A percentile compares a stretch with the other conserved stretches of the same genome.
Conservation (phyloP, 2,888 invertebrate genomes). For the Eupeodes latifasciatus region DNA sequence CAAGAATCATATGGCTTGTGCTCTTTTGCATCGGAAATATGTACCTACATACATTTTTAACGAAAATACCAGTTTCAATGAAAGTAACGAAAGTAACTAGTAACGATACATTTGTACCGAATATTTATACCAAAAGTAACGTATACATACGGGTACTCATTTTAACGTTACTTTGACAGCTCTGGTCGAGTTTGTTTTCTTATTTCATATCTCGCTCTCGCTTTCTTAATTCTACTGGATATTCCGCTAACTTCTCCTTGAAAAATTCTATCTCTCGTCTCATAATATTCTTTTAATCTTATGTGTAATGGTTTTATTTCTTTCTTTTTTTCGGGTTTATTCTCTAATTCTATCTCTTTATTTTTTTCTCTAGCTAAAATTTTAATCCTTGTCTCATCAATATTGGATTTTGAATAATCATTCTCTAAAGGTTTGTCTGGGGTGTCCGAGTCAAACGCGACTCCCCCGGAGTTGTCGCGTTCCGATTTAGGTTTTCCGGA, state of each 20-base stretch:
- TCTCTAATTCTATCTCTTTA: no score
- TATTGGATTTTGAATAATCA: no score
- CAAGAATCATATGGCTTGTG: no score
- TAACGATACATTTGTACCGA: no score
- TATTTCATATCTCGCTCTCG: not conserved
- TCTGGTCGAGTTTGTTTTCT: not conserved
- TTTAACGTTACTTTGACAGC: no score
- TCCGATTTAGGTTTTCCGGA: not conserved
- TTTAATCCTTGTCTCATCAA: no score
- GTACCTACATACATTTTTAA: no score
- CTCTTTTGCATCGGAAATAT: no score
- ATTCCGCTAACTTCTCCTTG: not conserved
- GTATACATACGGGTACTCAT: no score
- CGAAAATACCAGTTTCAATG: no score
- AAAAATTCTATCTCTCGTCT: not conserved
- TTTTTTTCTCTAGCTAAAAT: not conserved
- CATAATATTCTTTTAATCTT: not conserved
- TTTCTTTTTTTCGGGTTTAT: not conserved
- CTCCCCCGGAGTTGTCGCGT: not conserved
- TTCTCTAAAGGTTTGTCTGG: not conserved
- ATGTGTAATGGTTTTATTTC: not conserved
- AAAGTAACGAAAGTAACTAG: no score
- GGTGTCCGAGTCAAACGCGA: constrained; percentile 1
- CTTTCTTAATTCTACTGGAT: not conserved
- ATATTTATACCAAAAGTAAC: no score